These are phyloP conservation scores for Poeciliopsis occidentalis DNA, from an alignment of 2,113 vertebrate genomes.

Conservation along the genomic window DNA sequence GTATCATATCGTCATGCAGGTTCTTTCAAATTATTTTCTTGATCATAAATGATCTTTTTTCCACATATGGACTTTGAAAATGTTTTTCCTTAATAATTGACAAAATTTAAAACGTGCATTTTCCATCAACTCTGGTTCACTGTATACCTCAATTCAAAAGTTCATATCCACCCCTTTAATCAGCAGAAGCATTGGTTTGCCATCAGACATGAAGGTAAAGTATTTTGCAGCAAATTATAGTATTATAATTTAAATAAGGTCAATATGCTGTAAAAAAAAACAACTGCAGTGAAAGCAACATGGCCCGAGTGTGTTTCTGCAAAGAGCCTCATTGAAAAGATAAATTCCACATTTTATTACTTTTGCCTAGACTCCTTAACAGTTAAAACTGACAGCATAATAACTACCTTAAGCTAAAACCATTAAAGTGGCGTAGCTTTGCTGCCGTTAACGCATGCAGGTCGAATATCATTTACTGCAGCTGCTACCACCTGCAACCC, in stretches of 20 bases:
- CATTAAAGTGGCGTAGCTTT: constrained; percentile 33
- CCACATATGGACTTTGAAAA: neutral
- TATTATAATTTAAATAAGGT: neutral
- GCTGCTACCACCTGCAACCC: constrained; percentile 48
- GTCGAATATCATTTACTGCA: constrained; percentile 58
- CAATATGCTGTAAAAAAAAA: neutral
- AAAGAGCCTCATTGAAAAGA: constrained; percentile 23
- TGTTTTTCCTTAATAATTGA: neutral
- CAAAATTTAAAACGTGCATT: neutral
- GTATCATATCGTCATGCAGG: neutral
- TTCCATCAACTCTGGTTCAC: neutral
- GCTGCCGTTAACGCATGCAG: constrained; percentile 57
- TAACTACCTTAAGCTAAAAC: constrained; percentile 22
- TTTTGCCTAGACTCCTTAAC: neutral
- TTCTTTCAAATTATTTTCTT: neutral
- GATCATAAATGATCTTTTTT: neutral
- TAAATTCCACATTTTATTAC: constrained; percentile 21
- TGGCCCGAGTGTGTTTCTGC: constrained; percentile 3
- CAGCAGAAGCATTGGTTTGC: neutral
- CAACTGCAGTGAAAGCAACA: neutral
- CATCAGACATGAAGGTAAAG: neutral
- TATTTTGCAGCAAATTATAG: neutral
- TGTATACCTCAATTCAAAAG: neutral
- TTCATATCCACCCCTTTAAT: neutral
- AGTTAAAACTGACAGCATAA: constrained; percentile 22